Base-by-base conservation (phyloP, 2,113 vertebrate genomes). In the Pachyramphus minor region DNA sequence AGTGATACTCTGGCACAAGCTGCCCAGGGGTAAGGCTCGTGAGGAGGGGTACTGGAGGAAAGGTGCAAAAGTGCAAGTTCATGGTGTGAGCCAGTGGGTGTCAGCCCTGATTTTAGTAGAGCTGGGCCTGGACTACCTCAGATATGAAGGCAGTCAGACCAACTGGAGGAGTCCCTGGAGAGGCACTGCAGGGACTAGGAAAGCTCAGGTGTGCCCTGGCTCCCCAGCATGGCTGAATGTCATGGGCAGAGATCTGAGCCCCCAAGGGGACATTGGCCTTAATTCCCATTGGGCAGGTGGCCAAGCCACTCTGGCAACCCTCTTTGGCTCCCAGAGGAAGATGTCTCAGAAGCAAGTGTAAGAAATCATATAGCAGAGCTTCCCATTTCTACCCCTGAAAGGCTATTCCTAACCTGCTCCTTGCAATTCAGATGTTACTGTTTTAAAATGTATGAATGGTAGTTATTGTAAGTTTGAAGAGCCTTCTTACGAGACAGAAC, bases 251-350 rank as follows among this genome's bases (percentile, higher is more conserved):
- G 47, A 20, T 25, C 33, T 24, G 44, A 56, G 19, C 5, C 22
- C 25, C 3, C 28, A 44, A 2, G 5, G 21, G 21, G 14, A 64
- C 24, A 11, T 10, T 0, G 1, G 20, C 13, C 14, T n/a, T 2
- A 0, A 0, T 73, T 60, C 14, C 31, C 14, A 44, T 11, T 6
- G 47, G 31, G 5, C 14, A 41, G 21, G 28, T 58, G 62, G 7
- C 66, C 33, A 44, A 86, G 67, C 14, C 27, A 56, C 12, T 17
- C 16, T 4, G 53, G 16, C 25, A 91, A 11, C 1, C 8, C 7
- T 4, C 53, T 82, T 74, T 25, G 59, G 39, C 16, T 6, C 22
- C 33, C 42, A 67, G 49, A 73, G 35, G 75, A 88, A 83, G 22
- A 14, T 28, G 8, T 69, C 64, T 80, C 11, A 77, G 72, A 64